These are phyloP conservation scores for Augochlora pura DNA, from an alignment of 1,140 invertebrate genomes.

Conservation along the genomic window DNA sequence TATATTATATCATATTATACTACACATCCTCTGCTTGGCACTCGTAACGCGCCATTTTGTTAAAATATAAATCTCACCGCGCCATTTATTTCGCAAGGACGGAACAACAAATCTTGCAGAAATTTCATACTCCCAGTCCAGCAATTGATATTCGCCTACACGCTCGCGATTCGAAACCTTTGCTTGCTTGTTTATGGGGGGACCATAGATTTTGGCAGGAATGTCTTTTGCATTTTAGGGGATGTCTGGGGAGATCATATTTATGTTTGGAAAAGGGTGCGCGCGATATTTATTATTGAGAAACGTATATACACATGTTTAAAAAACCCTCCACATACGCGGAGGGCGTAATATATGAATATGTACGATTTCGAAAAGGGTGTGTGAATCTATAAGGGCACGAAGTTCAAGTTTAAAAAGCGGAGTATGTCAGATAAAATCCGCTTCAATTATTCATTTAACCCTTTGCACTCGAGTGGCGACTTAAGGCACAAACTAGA, in stretches of 20 bases:
- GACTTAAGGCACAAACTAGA: too few relatives aligned
- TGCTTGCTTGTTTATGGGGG: background rate
- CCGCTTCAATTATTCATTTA: too few relatives aligned
- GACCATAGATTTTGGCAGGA: background rate
- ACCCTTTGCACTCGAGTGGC: too few relatives aligned
- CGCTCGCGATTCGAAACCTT: background rate
- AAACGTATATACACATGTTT: background rate
- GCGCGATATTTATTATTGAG: background rate
- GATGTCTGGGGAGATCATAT: background rate
- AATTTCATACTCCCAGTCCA: background rate
- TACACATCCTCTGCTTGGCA: too few relatives aligned
- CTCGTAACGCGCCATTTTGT: too few relatives aligned
- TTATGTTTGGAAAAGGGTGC: background rate
- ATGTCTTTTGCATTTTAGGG: background rate
- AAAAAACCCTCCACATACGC: background rate
- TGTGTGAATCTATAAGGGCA: background rate
- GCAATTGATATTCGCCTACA: background rate
- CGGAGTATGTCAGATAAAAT: background rate
- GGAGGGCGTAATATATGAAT: background rate
- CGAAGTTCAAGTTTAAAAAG: too few relatives aligned
- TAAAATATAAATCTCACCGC: too few relatives aligned
- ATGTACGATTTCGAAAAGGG: background rate
- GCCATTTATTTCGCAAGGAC: background rate
- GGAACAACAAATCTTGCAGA: background rate
- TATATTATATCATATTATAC: too few relatives aligned